These are phyloP conservation scores for Lutraria rhynchaena DNA, from an alignment of 1,140 invertebrate species.

Conservation along the genomic window DNA sequence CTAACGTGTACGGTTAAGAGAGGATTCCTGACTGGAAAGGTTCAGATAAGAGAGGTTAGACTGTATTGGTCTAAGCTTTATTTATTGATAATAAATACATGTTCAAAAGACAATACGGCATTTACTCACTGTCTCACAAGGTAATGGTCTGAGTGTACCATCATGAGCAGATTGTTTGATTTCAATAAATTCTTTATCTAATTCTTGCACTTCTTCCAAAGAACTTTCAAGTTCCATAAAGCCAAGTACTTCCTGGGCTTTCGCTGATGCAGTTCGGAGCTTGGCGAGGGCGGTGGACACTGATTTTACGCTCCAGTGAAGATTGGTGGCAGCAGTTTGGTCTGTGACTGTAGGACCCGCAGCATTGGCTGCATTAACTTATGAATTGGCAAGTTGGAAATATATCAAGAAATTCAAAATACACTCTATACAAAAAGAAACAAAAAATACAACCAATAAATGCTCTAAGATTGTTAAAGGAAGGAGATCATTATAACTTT, in stretches of 20 bases:
- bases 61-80: too few relatives aligned
- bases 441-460: too few relatives aligned
- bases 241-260: slow-evolving; percentile 93
- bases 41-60: too few relatives aligned
- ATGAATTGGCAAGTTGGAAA: slow-evolving; percentile 85
- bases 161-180: slow-evolving; percentile 89
- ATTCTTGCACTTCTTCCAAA: slow-evolving; percentile 89
- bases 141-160: slow-evolving; percentile 89
- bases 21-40: too few relatives aligned
- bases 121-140: slow-evolving; percentile 90
- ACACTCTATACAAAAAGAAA: too few relatives aligned
- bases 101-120: too few relatives aligned
- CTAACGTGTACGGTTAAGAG: too few relatives aligned
- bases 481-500: too few relatives aligned
- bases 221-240: slow-evolving; percentile 90
- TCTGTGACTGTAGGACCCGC: slow-evolving; percentile 94
- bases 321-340: slow-evolving; percentile 88
- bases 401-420: too few relatives aligned
- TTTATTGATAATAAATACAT: neutral
- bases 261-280: slow-evolving; percentile 89
- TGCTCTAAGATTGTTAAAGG: too few relatives aligned
- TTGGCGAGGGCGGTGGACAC: slow-evolving; percentile 90
- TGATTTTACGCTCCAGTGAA: slow-evolving; percentile 89
- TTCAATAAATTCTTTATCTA: slow-evolving; percentile 92
- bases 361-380: slow-evolving; percentile 89